phyloP scores from a whole-genome alignment of 2,888 invertebrate genomes.

The Stenurella melanura region DNA sequence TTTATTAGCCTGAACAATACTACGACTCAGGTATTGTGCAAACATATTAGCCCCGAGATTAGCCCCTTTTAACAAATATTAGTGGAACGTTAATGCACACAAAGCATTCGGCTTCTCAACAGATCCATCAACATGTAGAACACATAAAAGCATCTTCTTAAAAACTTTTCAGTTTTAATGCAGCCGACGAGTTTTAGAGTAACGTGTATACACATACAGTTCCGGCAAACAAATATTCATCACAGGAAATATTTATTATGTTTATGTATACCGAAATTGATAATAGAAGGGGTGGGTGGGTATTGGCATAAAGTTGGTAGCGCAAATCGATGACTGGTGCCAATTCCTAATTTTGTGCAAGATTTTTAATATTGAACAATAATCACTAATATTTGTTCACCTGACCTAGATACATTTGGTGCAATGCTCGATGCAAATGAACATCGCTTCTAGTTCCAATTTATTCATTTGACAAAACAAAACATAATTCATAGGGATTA shows the following conservation, averaged over 20 bases:
- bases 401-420: too few relatives aligned
- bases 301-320: too few relatives aligned
- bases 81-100: constrained; percentile 42
- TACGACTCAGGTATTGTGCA: constrained; percentile 56
- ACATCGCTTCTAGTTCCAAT: too few relatives aligned
- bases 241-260: neutral
- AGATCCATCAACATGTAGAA: constrained; percentile 36
- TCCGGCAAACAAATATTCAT: neutral
- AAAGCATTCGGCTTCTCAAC: constrained; percentile 44
- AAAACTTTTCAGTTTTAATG: constrained; percentile 9
- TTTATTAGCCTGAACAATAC: constrained; percentile 48
- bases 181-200: neutral
- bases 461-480: too few relatives aligned
- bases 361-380: too few relatives aligned
- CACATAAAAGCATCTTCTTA: constrained; percentile 14
- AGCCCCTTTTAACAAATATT: constrained; percentile 50
- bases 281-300: too few relatives aligned
- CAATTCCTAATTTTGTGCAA: too few relatives aligned
- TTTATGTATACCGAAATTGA: neutral
- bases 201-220: neutral
- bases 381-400: too few relatives aligned
- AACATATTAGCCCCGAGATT: constrained; percentile 58
- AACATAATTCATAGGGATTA: too few relatives aligned
- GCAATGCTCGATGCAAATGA: too few relatives aligned
- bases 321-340: too few relatives aligned